Percentiles rank a stretch among this genome's conserved stretches.
Conservation (phyloP, 2,888 invertebrate species). For the Phanerotoma sp. region DNA sequence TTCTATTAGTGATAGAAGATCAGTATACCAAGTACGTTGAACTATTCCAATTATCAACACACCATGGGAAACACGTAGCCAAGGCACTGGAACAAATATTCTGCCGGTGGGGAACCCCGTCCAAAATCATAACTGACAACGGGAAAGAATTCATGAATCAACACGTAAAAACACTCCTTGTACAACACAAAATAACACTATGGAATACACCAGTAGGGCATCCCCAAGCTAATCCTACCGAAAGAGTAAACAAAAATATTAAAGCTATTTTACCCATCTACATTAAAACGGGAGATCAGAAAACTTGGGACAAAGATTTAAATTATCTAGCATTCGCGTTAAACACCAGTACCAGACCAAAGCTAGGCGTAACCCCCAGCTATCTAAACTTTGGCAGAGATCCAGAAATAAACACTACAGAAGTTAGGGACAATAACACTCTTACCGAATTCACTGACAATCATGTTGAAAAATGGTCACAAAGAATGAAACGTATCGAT, state of each 20-base stretch:
- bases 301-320: neutral
- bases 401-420: no score
- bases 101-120: neutral
- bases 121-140: neutral
- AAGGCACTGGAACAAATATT: no score
- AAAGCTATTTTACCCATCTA: constrained; percentile 2
- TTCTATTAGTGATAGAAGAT: neutral
- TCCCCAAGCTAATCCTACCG: constrained; percentile 1
- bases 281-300: neutral
- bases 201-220: neutral
- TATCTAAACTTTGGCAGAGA: no score
- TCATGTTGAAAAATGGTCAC: no score
- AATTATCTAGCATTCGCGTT: no score
- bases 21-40: neutral
- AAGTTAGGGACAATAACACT: no score
- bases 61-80: no score
- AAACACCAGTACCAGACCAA: no score
- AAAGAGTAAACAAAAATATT: neutral
- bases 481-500: no score
- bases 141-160: neutral
- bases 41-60: neutral
- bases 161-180: neutral
- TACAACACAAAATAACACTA: neutral
- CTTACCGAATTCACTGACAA: no score
- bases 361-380: no score